phyloP scores from a whole-genome alignment of 2,797 vertebrate species.

The Hypotaenidia philippensis region DNA sequence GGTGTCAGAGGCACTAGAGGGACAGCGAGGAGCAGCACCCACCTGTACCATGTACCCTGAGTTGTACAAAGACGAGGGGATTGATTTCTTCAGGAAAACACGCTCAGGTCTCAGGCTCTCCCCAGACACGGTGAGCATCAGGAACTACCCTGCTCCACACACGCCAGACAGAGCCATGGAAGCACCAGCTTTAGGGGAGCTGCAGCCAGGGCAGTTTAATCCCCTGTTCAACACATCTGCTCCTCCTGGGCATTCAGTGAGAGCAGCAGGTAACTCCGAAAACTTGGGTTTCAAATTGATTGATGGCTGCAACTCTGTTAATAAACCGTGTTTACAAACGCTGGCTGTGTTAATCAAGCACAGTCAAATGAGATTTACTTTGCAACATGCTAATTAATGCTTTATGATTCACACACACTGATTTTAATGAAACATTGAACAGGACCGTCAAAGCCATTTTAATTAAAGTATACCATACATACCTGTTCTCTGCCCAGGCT shows the following conservation, averaged over 20 bases:
- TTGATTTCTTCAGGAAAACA: background rate
- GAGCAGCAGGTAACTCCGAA: background rate
- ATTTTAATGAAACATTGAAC: constrained; percentile 43
- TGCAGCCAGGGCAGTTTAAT: background rate
- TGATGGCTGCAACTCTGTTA: constrained; percentile 8
- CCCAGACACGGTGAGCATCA: rapidly evolving
- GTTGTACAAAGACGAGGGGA: background rate
- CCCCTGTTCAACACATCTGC: background rate
- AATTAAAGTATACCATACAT: constrained; percentile 11
- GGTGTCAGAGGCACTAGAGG: background rate
- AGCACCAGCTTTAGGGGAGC: background rate
- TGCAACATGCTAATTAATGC: constrained; percentile 42
- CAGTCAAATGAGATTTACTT: constrained; percentile 26
- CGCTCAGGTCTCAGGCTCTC: background rate
- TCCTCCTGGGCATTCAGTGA: background rate
- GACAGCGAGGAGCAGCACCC: background rate
- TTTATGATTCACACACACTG: constrained; percentile 27
- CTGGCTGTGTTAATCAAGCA: constrained; percentile 10
- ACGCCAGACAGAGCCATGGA: too few species aligned
- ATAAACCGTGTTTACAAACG: constrained; percentile 17
- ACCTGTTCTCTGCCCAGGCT: background rate
- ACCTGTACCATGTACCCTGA: rapidly evolving
- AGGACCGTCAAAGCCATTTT: background rate
- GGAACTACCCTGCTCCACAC: background rate
- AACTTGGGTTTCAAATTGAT: background rate